Base-by-base conservation (phyloP, 2,888 invertebrate genomes). In the Bembecia ichneumoniformis region DNA sequence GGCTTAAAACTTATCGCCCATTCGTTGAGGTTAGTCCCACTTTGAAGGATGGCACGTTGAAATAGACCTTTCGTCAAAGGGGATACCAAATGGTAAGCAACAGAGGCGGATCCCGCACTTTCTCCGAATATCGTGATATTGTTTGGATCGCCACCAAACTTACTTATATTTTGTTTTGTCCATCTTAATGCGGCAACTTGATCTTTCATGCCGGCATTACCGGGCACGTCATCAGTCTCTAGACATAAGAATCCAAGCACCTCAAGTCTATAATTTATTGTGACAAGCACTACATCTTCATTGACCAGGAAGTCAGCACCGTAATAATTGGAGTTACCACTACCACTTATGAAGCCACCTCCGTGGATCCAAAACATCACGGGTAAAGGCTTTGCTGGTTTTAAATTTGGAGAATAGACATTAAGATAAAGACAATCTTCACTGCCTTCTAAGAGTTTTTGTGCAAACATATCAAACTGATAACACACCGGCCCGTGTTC, bases 41-140 rank as follows among this genome's bases (percentile, higher is more conserved):
- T 94, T 64, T 93, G 91, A 1, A 90, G 82, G 43, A 94, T 94
- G 1, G 89, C 82, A 55, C 73, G 72, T 35, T 68, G 71, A 17
- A 84, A 86, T 0, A 87, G 62, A 1, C 78, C 82, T 64, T 73
- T 75, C 5, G 73, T 71, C 79, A 87, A 80, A 0, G 84, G 83
- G 1, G 87, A 87, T 16, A 82, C 53, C 5, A 86, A 58, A 57
- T 83, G 86, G 40, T 62, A 77, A 0, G 66, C 60, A 0, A 74
- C 71, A 45, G 74, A 67, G 0, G 62, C 73, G 0, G 60, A 78
- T 11, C 87, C 86, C 14, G 77, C 78, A 50, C 87, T 87, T 58
- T 83, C 78, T 0, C 87, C 87, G 53, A 84, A 84, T 45, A 87
- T 76, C 0, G 86, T 87, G 0, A 87, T 63, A 56, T 84, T 84